These are phyloP conservation scores for Callipepla squamata DNA, from an alignment of 2,113 vertebrate species.

Conservation along the genomic window DNA sequence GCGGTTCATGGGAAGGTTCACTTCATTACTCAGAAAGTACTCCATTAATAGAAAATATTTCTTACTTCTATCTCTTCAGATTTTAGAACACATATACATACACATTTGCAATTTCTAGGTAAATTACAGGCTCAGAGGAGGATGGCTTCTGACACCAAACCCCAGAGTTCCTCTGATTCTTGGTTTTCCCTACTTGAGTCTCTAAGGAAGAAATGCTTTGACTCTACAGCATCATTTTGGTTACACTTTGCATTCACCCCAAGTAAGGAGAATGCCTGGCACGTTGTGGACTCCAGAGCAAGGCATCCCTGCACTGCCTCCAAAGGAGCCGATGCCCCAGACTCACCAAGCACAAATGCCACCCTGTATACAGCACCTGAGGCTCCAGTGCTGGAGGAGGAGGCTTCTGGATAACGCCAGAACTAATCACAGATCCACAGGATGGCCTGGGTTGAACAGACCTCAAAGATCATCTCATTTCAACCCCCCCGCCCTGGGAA, in stretches of 20 bases:
- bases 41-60: neutral
- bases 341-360: too few relatives aligned
- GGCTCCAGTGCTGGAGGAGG: neutral
- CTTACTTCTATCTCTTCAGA: neutral
- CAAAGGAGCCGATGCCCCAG: too few relatives aligned
- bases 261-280: neutral
- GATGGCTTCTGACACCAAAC: neutral
- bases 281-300: too few relatives aligned
- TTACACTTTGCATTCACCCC: neutral
- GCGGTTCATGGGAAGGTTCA: neutral
- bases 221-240: neutral
- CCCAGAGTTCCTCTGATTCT: neutral
- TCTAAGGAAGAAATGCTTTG: neutral
- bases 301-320: too few relatives aligned
- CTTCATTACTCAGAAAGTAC: neutral
- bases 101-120: accelerated
- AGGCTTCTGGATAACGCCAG: neutral
- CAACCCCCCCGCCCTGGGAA: too few relatives aligned
- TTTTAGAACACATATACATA: neutral
- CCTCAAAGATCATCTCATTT: too few relatives aligned
- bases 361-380: too few relatives aligned
- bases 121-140: neutral
- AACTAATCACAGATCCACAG: too few relatives aligned
- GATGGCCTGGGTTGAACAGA: too few relatives aligned
- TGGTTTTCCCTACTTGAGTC: accelerated